phyloP scores from a whole-genome alignment of 1,140 invertebrate species.

The Tachypleus tridentatus region DNA sequence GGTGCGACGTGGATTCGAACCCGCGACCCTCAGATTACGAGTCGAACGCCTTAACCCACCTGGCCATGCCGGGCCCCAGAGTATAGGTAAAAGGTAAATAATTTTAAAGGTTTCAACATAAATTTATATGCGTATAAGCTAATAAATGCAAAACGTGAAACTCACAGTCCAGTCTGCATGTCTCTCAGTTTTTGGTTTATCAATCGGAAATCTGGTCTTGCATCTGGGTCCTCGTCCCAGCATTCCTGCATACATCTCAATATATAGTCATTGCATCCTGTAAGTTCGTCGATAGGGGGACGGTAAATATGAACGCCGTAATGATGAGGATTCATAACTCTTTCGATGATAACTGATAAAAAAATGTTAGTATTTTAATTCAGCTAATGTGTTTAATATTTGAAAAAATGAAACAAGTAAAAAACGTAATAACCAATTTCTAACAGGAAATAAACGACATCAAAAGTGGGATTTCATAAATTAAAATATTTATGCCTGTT shows the following conservation, averaged over 20 bases:
- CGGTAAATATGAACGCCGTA: constrained; percentile 35
- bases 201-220: constrained; percentile 63
- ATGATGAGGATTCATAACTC: constrained; percentile 32
- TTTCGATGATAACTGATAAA: constrained; percentile 36
- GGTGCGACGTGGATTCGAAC: too few species aligned
- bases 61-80: too few species aligned
- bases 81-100: too few species aligned
- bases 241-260: constrained; percentile 55
- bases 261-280: constrained; percentile 44
- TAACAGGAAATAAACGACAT: neutral
- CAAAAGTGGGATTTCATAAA: neutral
- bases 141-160: constrained; percentile 10
- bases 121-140: constrained; percentile 23
- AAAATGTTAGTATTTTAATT: constrained; percentile 3
- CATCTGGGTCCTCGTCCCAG: constrained; percentile 64
- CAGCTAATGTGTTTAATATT: neutral
- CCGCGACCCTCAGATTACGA: too few species aligned
- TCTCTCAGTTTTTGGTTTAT: constrained; percentile 67
- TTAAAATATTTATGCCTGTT: neutral
- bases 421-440: neutral
- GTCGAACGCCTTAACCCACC: too few species aligned
- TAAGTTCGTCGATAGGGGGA: constrained; percentile 41
- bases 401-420: neutral
- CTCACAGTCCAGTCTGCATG: constrained; percentile 68
- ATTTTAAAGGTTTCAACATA: neutral